phyloP scores from a whole-genome alignment of 53 echinoderm and acorn worm species.

The Stichopus horrens region DNA sequence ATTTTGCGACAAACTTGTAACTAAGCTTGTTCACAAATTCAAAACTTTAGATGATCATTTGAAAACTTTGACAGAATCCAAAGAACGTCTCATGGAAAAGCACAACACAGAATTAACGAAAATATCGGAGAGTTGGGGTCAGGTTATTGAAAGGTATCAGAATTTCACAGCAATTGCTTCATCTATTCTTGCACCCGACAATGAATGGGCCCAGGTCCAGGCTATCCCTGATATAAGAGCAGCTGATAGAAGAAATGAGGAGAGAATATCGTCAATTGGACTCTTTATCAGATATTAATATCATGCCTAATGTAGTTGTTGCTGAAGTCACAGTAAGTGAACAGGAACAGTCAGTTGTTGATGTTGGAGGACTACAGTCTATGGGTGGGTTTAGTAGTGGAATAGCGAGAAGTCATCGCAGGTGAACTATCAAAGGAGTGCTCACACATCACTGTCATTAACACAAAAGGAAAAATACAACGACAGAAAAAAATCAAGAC shows the following conservation, averaged over 20 bases:
- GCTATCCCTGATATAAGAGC: slow-evolving; percentile 6
- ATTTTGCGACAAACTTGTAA: background rate
- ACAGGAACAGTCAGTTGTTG: background rate
- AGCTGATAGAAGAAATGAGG: slow-evolving; percentile 21
- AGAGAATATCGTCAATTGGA: background rate
- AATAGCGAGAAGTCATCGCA: background rate
- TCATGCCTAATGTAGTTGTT: background rate
- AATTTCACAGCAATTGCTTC: slow-evolving; percentile 1
- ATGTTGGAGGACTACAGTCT: background rate
- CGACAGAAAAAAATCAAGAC: background rate
- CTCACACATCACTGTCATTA: background rate
- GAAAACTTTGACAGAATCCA: background rate
- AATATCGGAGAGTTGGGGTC: background rate
- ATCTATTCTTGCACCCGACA: background rate
- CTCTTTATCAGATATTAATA: background rate
- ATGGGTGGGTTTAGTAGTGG: background rate
- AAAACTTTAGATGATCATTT: background rate
- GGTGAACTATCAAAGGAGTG: background rate
- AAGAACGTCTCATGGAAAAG: background rate
- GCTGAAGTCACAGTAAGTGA: background rate
- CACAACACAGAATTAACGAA: background rate
- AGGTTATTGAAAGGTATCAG: background rate
- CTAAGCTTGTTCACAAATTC: background rate
- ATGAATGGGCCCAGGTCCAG: background rate
- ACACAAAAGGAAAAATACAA: background rate